These are phyloP conservation scores for Philopotamus ludificatus DNA, from an alignment of 1,140 invertebrate species.

Conservation along the genomic window DNA sequence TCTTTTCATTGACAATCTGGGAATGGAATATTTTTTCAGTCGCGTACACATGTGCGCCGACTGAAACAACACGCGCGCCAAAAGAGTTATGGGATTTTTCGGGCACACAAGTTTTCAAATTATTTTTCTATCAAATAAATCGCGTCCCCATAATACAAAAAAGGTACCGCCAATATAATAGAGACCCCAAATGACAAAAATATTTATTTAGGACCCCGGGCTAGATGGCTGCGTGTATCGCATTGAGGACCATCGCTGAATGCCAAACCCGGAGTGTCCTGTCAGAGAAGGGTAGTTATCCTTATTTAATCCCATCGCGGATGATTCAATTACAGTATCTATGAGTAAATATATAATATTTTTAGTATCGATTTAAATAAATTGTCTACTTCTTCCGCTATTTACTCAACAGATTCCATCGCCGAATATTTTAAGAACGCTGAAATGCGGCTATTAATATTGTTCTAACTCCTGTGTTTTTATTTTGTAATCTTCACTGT, in stretches of 20 bases:
- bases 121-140: constrained; percentile 7
- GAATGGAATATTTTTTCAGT: background rate
- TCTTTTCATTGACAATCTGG: background rate
- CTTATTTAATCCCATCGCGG: background rate
- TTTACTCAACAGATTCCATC: background rate
- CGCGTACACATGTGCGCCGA: too few species aligned
- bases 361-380: background rate
- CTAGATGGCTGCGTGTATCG: background rate
- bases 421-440: background rate
- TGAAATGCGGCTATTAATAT: background rate
- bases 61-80: background rate
- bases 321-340: constrained; percentile 6
- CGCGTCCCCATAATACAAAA: background rate
- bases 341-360: background rate
- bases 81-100: background rate
- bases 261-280: background rate
- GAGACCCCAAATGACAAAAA: constrained; percentile 33
- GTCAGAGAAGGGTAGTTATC: background rate
- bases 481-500: background rate
- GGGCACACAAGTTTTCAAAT: background rate
- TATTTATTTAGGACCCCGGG: constrained; percentile 38
- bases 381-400: background rate
- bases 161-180: constrained; percentile 22
- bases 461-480: background rate
- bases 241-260: background rate